A percentile compares a stretch with the other conserved stretches of the same genome.
phyloP scores from a whole-genome alignment of 23 tunicate genomes.

The Trididemnum miniatum region DNA sequence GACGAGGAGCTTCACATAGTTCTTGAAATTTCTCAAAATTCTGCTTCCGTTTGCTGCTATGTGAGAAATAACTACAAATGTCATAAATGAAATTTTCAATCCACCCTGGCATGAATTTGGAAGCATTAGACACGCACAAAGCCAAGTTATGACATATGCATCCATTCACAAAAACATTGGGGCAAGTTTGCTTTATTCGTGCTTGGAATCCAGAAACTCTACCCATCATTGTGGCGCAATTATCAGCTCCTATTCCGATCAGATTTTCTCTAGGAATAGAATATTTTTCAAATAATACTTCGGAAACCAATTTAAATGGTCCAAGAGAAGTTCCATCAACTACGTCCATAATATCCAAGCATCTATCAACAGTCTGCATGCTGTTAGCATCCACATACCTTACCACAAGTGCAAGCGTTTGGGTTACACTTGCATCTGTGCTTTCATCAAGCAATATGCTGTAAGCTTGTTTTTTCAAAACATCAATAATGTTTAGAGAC shows the following conservation, averaged over 20 bases:
- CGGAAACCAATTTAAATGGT: conserved; percentile 11
- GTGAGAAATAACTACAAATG: conserved; percentile 22
- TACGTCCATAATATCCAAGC: conserved; percentile 20
- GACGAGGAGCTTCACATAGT: conserved; percentile 26
- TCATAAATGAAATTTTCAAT: conserved; percentile 24
- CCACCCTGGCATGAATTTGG: conserved; percentile 13
- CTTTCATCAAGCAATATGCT: conserved; percentile 19
- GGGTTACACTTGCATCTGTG: conserved; percentile 29
- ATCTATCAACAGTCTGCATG: conserved; percentile 23
- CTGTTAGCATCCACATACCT: conserved; percentile 25
- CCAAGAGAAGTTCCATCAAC: conserved; percentile 26
- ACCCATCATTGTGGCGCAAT: conserved; percentile 31
- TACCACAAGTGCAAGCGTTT: conserved; percentile 21
- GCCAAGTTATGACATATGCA: conserved; percentile 31
- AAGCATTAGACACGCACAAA: conserved; percentile 15
- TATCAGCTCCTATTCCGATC: conserved; percentile 19
- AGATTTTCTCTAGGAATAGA: conserved; percentile 22
- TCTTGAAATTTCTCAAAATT: conserved; percentile 20
- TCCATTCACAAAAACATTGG: conserved; percentile 19
- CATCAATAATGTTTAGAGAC: conserved; percentile 24
- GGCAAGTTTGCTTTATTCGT: conserved; percentile 23
- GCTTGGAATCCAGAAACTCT: conserved; percentile 25
- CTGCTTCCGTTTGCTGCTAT: conserved; percentile 22
- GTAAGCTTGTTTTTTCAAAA: conserved; percentile 14
- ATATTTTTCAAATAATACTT: conserved; percentile 19